Base-by-base conservation (phyloP, 2,113 vertebrate species). In the Pungitius pungitius region DNA sequence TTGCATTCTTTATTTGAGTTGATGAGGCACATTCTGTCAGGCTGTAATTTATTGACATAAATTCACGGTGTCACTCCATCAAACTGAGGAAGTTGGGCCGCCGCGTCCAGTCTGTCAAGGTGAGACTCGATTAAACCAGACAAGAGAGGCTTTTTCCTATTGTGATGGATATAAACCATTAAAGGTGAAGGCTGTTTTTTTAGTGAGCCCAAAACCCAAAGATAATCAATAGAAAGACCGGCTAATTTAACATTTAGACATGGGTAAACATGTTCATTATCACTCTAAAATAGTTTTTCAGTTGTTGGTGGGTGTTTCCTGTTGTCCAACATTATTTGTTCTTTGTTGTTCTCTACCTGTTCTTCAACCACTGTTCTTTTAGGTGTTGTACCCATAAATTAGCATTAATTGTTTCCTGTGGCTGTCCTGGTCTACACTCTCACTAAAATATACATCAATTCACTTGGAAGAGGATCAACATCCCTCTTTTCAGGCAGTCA, bases 61-160 rank as follows among this genome's bases (percentile, higher is more conserved):
- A 33, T 24, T 24, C 2, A 2, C 0, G 27, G 4, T 49, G 47
- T 71, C n/a, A n/a, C n/a, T n/a, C n/a, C n/a, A n/a, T 85, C 83
- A 62, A 69, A 64, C 51, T 51, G 57, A 51, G 55, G 58, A 40
- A 64, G 43, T 20, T 22, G 70, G 80, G 54, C 59, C 68, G 24
- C 18, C 10, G 51, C 65, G 73, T 66, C 62, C 77, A 0, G 35
- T 81, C 78, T 80, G 37, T 88, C 78, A 86, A 73, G 81, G 80
- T 77, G 71, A 86, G 62, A 30, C 39, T 51, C 20, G 27, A 77
- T 82, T 68, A 66, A 40, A 80, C 6, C 57, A 65, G 73, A 63
- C 64, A 35, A 26, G 20, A 54, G 49, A 30, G 5, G 4, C 2
- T 6, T 18, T 61, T 69, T 62, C 33, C 57, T 43, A 22, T 40